phyloP scores from a whole-genome alignment of 2,888 invertebrate genomes.

The Camponotus fellah region DNA sequence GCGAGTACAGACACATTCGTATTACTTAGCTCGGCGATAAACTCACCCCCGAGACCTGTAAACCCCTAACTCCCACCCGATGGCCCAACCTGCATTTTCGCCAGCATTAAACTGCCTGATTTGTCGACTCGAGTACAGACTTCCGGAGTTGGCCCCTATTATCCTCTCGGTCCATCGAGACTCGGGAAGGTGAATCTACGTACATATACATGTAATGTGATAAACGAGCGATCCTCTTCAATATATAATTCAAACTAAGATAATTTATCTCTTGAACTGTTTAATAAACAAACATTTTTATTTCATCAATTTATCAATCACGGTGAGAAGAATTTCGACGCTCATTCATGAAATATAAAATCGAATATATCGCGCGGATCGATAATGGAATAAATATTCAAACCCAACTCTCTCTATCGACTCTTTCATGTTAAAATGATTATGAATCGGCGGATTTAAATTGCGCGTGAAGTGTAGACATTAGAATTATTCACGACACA shows the following conservation, averaged over 20 bases:
- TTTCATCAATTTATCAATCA: not conserved
- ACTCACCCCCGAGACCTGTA: constrained; percentile 83
- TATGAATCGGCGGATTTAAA: constrained; percentile 19
- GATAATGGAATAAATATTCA: not conserved
- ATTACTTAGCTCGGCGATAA: constrained; percentile 88
- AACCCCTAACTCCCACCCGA: constrained; percentile 78
- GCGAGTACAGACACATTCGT: constrained; percentile 86
- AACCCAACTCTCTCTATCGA: not conserved
- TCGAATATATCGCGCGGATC: no score
- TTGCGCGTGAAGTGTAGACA: constrained; percentile 8
- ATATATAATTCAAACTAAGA: not conserved
- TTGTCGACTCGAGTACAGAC: constrained; percentile 75
- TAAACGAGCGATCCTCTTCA: not conserved
- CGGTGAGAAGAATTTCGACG: not conserved
- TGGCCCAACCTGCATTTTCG: constrained; percentile 78
- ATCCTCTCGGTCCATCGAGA: constrained; percentile 67
- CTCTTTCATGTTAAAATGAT: constrained; percentile 12
- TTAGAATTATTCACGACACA: constrained; percentile 27
- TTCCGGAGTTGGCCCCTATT: constrained; percentile 71
- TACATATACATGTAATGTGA: not conserved
- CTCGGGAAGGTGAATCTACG: constrained; percentile 32
- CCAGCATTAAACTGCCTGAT: constrained; percentile 78
- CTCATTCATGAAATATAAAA: not conserved
- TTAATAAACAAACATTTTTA: not conserved
- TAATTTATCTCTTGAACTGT: not conserved